Evolutionary conservation across 2,113 vertebrate genomes (phyloP), one percentile per base, ranked within the genome.

Genomic region (Pseudopodoces humilis): DNA sequence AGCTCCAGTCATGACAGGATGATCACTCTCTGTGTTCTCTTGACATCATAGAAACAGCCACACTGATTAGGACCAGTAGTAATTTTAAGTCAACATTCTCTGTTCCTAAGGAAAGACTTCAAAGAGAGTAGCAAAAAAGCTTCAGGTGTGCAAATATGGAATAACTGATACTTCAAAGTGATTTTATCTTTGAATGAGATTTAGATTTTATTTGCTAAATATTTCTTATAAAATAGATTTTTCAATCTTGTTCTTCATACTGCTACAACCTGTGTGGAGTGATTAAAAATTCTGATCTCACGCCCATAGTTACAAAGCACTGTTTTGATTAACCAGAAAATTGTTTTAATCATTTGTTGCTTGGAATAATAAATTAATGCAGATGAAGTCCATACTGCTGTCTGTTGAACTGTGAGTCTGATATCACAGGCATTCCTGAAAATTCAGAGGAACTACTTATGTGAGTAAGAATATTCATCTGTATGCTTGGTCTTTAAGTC

Each of bases 281-380:
- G 65, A 96, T 97, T 97, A 97, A 97, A 96, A 97, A 97, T 97
- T 98, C 97, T 78, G 68, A 90, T 96, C 96, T 97, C 95, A 91
- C 77, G 92, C 0, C 14, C 78, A 77, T 86, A 69, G 85, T 97
- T 97, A 71, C 82, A 96, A 97, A 96, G 88, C 92, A 95, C 7
- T 13, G 50, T 95, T 97, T 89, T 97, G 97, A 97, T 97, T 97
- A 98, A 97, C 96, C 95, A 97, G 88, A 97, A 96, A 98, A 97
- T 93, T 95, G 87, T 94, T 97, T 97, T 98, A 96, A 98, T 97
- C 63, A 95, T 97, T 97, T 97, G 84, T 98, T 97, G 86, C 78
- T 93, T 96, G 63, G 94, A 97, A 95, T 92, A 95, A 97, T 97
- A 95, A 97, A 97, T 97, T 65, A 94, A 63, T 83, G 79, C 58